Conservation (phyloP, 2,113 vertebrate species). For the Eulacestoma nigropectus region DNA sequence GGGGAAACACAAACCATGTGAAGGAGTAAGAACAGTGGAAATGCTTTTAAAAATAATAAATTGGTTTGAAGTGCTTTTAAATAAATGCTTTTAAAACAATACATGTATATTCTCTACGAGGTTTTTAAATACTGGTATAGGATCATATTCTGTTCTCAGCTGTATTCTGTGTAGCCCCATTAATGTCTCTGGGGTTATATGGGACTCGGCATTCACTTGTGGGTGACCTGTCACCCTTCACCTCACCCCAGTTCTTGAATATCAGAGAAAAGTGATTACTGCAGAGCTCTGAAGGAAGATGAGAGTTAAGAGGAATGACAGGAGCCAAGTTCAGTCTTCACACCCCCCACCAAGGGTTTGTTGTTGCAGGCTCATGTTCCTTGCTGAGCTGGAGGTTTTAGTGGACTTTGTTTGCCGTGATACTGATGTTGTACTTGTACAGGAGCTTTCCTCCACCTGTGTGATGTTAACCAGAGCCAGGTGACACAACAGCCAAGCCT, state of each 20-base stretch:
- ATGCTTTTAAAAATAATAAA: neutral
- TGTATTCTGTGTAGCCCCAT: neutral
- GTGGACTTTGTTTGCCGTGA: neutral
- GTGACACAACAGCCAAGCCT: neutral
- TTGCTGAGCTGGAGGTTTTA: neutral
- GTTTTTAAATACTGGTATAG: neutral
- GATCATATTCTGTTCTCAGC: neutral
- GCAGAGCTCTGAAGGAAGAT: neutral
- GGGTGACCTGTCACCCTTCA: neutral
- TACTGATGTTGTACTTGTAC: neutral
- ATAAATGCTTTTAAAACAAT: neutral
- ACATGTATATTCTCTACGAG: neutral
- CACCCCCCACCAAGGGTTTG: neutral
- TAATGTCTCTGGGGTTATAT: neutral
- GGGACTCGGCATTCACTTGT: neutral
- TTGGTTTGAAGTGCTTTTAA: neutral
- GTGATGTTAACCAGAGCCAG: neutral
- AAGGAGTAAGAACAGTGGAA: neutral
- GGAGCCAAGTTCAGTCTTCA: neutral
- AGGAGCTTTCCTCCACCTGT: neutral
- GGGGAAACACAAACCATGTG: neutral
- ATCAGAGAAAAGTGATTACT: neutral
- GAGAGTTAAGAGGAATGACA: neutral
- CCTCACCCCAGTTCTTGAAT: neutral
- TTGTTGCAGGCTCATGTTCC: neutral